These are phyloP conservation scores for Synergus gifuensis DNA, from an alignment of 2,888 invertebrate species.

Conservation along the genomic window DNA sequence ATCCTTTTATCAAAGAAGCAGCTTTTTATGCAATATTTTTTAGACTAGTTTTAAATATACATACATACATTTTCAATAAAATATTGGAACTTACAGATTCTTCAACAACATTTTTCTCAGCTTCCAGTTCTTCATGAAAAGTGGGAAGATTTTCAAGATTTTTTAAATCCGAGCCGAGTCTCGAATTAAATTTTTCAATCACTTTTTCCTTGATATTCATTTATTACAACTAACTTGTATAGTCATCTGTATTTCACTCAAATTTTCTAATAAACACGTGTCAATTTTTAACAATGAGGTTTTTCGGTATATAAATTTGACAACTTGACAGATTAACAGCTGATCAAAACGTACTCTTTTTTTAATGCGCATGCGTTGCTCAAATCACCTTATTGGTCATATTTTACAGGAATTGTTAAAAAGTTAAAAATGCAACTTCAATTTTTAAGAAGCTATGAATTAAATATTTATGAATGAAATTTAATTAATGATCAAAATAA, in stretches of 20 bases:
- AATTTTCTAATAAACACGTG: neutral
- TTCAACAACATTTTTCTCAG: slow-evolving; percentile 77
- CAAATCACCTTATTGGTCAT: too few relatives aligned
- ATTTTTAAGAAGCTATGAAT: too few relatives aligned
- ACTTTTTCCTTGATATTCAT: slow-evolving; percentile 76
- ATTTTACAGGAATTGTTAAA: too few relatives aligned
- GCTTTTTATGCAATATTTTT: slow-evolving; percentile 1
- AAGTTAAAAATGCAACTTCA: too few relatives aligned
- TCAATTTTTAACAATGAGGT: neutral
- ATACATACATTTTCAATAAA: slow-evolving; percentile 26
- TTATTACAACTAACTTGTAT: slow-evolving; percentile 18
- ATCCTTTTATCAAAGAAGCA: slow-evolving; percentile 31
- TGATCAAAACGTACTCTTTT: neutral
- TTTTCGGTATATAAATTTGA: neutral
- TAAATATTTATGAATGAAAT: too few relatives aligned
- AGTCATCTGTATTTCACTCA: slow-evolving; percentile 20
- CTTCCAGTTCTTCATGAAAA: slow-evolving; percentile 76
- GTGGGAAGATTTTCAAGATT: slow-evolving; percentile 79
- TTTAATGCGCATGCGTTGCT: too few relatives aligned
- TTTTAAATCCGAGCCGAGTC: slow-evolving; percentile 80
- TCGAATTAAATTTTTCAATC: slow-evolving; percentile 79
- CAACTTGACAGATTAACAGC: slow-evolving; percentile 3
- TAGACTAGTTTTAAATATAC: slow-evolving; percentile 25
- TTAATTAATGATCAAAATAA: too few relatives aligned
- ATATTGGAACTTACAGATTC: slow-evolving; percentile 73